These are phyloP conservation scores for Isurus oxyrinchus DNA, from an alignment of 2,113 vertebrate species.

Conservation along the genomic window DNA sequence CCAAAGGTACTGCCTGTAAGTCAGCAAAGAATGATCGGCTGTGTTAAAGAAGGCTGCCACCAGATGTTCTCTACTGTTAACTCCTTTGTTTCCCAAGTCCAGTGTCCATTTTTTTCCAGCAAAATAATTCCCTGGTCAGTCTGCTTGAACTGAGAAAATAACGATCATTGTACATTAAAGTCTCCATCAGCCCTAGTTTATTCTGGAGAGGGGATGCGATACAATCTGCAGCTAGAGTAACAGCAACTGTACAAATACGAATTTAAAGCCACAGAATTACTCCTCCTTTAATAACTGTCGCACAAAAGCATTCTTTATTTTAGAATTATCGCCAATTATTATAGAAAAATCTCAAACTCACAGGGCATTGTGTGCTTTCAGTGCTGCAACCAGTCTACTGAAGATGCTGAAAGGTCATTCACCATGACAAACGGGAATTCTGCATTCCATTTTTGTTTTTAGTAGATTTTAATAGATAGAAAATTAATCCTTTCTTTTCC, in stretches of 20 bases:
- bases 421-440: not conserved
- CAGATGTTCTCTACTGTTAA: not conserved
- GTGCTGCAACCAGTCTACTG: not conserved
- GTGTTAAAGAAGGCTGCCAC: not conserved
- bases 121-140: not conserved
- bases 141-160: not conserved
- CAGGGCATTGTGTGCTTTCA: not conserved
- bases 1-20: not conserved
- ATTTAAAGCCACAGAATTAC: not conserved
- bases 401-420: not conserved
- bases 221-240: not conserved
- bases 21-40: slow-evolving; percentile 4
- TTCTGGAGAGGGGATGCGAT: not conserved
- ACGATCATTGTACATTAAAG: not conserved
- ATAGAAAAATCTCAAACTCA: not conserved
- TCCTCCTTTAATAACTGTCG: not conserved
- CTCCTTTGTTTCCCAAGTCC: not conserved
- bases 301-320: not conserved
- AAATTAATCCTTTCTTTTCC: not conserved
- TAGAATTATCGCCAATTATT: not conserved
- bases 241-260: not conserved
- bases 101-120: not conserved
- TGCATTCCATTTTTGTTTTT: not conserved
- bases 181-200: not conserved
- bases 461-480: not conserved